Conservation (phyloP, 2,888 invertebrate species). For the Palloptera scutellata region DNA sequence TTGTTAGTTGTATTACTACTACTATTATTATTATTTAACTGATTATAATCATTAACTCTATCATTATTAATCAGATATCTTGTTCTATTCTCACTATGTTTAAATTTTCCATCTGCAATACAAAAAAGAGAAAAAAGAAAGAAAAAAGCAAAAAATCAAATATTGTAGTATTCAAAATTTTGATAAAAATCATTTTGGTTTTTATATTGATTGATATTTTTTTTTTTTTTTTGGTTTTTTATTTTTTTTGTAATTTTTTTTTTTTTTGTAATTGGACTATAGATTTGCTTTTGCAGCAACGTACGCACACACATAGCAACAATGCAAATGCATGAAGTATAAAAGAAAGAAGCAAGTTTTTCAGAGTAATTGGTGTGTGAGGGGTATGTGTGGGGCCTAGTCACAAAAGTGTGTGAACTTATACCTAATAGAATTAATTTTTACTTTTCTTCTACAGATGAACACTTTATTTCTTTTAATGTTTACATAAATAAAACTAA, state of each 20-base stretch:
- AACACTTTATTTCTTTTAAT: no score
- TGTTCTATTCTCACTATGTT: slow-evolving; percentile 50
- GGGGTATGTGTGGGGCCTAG: no score
- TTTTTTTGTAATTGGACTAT: neutral
- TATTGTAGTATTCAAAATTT: neutral
- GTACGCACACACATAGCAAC: neutral
- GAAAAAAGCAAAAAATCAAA: slow-evolving; percentile 30
- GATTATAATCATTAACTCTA: slow-evolving; percentile 24
- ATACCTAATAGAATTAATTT: no score
- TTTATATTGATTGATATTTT: neutral
- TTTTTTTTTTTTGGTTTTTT: neutral
- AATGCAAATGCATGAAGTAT: neutral
- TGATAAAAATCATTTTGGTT: neutral
- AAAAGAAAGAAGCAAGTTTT: no score
- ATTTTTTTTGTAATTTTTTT: neutral
- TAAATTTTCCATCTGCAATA: slow-evolving; percentile 59
- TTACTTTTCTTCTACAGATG: no score
- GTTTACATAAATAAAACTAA: no score
- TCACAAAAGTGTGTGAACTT: no score
- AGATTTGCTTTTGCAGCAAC: neutral
- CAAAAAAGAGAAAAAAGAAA: slow-evolving; percentile 47
- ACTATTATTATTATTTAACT: slow-evolving; percentile 4
- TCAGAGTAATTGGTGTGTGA: no score
- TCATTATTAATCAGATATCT: slow-evolving; percentile 43
- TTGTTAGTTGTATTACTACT: slow-evolving; percentile 30